Conservation (phyloP, 2,888 invertebrate species). For the Eudasyphora cyanicolor region DNA sequence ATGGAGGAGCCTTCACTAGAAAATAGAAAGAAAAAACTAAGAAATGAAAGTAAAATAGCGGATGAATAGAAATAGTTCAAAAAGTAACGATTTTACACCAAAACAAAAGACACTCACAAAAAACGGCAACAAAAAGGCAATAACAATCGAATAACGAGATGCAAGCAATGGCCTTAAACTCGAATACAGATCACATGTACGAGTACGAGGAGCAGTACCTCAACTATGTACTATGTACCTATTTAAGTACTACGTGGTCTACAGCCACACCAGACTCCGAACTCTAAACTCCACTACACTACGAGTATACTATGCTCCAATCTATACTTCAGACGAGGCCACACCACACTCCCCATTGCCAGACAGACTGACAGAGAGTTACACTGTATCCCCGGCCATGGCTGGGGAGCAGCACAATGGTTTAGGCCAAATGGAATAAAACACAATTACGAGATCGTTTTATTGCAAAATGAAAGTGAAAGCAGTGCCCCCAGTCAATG, state of each 20-base stretch:
- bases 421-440: conserved; percentile 39
- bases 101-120: neutral
- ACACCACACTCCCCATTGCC: neutral
- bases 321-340: neutral
- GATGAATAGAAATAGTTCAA: conserved; percentile 24
- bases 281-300: neutral
- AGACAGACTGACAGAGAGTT: neutral
- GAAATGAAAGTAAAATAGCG: conserved; percentile 36
- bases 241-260: conserved; percentile 36
- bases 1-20: conserved; percentile 16
- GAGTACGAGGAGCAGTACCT: neutral
- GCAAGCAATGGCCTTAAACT: conserved; percentile 42
- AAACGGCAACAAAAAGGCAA: neutral
- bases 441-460: conserved; percentile 62
- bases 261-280: neutral
- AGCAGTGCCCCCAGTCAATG: conserved; percentile 31
- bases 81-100: conserved; percentile 11
- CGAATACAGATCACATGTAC: neutral
- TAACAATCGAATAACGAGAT: conserved; percentile 19
- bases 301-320: neutral
- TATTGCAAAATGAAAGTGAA: conserved; percentile 61
- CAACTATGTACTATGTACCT: neutral
- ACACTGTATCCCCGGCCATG: conserved; percentile 43
- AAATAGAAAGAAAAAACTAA: conserved; percentile 36
- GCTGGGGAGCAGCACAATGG: conserved; percentile 36